Base-by-base conservation (phyloP, 1,140 invertebrate species). In the Pogonognathellus flavescens region DNA sequence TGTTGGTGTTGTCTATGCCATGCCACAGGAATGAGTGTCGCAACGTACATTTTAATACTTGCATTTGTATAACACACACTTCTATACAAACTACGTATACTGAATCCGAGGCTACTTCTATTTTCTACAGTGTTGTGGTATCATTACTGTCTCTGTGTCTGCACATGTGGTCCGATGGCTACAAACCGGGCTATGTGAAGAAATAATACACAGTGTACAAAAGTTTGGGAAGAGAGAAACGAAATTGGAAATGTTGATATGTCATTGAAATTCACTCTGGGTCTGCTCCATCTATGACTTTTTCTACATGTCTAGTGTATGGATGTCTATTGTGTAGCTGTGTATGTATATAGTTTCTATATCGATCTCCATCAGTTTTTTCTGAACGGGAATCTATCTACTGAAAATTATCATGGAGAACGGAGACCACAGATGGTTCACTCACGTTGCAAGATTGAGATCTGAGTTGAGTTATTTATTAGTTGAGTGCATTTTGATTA, bases 381-480 rank as follows among this genome's bases (percentile, higher is more conserved):
- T 41, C 22, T 9, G 0, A 11, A 11, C 0, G 25, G 22, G 13
- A 25, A 66, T 66, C 22, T 66, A 66, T 66, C 62, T 31, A 41
- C 2, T 41, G 31, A 6, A 41, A 41, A 41, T 41, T 57, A 76
- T 76, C n/a, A 18, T 41, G 31, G 31, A 49, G 22, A 66, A 18
- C 18, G n/a, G 66, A 10, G 70, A 50, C 14, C 70, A 16, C 70
- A 76, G 70, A 76, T 76, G 70, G 16, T 70, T 20, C 25, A 41
- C 31, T 20, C 25, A 41, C 31, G 41, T 72, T 16, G 41, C 25
- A 18, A 72, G 70, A 76, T 50, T 49, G 25, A 76, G 70, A 76
- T 76, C 70, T 76, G 16, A 76, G 70, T 76, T 49, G 70, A 76
- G 25, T 76, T 76, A 76, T 76, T 76, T 76, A 76, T 76, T 76